Evolutionary conservation across 2,113 vertebrate species (phyloP).

Genomic region (Aramus guarauna): DNA sequence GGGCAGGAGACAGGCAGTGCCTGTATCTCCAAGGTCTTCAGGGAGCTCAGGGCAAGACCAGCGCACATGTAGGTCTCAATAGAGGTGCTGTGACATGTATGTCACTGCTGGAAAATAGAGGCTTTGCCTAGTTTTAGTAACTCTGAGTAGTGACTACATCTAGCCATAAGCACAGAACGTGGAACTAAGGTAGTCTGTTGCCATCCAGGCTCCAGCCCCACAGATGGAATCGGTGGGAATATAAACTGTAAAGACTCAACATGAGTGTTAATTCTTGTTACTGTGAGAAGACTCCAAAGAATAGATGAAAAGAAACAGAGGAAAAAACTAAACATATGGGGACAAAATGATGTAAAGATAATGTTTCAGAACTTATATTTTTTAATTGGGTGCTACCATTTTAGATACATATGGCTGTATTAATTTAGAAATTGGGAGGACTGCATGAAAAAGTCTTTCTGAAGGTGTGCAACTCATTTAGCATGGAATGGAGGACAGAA

Average conservation of each 20-base stretch:
- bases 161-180: neutral
- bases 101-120: neutral
- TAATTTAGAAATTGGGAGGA: neutral
- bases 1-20: neutral
- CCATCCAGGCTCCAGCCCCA: neutral
- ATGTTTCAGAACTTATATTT: neutral
- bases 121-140: neutral
- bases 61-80: neutral
- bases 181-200: neutral
- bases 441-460: neutral
- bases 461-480: neutral
- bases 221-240: neutral
- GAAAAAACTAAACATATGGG: neutral
- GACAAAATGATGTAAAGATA: neutral
- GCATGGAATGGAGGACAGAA: neutral
- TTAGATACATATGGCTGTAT: neutral
- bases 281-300: fast-evolving
- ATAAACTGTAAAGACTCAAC: neutral
- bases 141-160: neutral
- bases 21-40: neutral
- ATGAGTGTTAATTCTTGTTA: neutral
- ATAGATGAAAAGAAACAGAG: neutral
- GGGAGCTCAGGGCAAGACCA: neutral
- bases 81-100: neutral
- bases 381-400: neutral